phyloP scores from a whole-genome alignment of 2,888 invertebrate genomes.

The Aleiodes leptofemur region DNA sequence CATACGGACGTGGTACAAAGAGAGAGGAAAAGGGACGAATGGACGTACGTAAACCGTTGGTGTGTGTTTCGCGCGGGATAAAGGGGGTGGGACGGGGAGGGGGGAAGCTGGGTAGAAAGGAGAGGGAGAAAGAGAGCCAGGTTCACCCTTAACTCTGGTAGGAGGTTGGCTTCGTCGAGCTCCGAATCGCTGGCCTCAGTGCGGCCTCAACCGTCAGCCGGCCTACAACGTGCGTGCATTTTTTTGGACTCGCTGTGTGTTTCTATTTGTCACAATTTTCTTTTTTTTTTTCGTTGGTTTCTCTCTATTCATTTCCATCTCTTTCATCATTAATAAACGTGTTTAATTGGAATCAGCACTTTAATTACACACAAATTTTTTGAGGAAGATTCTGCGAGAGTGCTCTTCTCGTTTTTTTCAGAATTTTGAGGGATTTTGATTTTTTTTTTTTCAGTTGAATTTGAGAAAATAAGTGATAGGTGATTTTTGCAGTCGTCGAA shows the following conservation, averaged over 20 bases:
- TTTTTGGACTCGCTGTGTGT: constrained; percentile 38
- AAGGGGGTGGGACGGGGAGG: not conserved
- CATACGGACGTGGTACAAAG: constrained; percentile 16
- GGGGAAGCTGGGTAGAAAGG: constrained; percentile 21
- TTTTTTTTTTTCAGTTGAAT: too few relatives aligned
- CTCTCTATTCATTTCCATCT: too few relatives aligned
- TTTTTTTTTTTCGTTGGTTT: too few relatives aligned
- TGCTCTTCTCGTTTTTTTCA: too few relatives aligned
- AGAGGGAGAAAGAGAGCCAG: constrained; percentile 48
- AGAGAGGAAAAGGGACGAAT: constrained; percentile 31
- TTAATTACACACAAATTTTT: too few relatives aligned
- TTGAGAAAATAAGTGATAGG: too few relatives aligned
- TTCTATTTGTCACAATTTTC: not conserved
- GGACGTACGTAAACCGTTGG: constrained; percentile 24
- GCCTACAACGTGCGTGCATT: constrained; percentile 68
- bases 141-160: constrained; percentile 66
- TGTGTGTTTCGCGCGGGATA: not conserved
- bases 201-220: constrained; percentile 74
- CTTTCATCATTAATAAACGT: too few relatives aligned
- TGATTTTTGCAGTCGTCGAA: too few relatives aligned
- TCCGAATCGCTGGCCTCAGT: constrained; percentile 66
- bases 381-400: too few relatives aligned
- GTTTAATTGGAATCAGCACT: too few relatives aligned
- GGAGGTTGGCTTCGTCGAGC: constrained; percentile 57
- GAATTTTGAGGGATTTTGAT: too few relatives aligned